Base-by-base conservation (phyloP, 2,888 invertebrate genomes). In the Drosophila hamatofila region DNA sequence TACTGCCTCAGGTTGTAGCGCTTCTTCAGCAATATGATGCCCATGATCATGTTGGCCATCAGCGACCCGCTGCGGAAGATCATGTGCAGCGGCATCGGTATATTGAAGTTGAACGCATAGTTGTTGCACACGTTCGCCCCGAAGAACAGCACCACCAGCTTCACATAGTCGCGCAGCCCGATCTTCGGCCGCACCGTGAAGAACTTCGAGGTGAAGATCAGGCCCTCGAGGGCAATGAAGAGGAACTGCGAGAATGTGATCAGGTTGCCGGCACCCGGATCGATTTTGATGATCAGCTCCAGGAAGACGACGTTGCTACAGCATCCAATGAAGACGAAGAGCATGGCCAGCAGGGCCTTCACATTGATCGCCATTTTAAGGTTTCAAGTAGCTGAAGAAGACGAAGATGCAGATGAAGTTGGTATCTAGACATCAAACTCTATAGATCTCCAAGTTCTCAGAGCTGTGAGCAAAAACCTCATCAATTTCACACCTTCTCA, bases 31-130 rank as follows among this genome's bases (percentile, higher is more conserved):
- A 99, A 96, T 83, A 98, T 94, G 39, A 98, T 96, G n/a, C 98
- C 98, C 95, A 99, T 96, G 41, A 98, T 95, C 96, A 99, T 97
- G 92, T 98, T 99, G 0, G 99, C 98, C 94, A 99, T 97, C 35
- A 99, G 93, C 4, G 99, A 99, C 2, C 99, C 99, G 64, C 99
- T 96, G 94, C 99, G 95, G 93, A 99, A 99, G 91, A 99, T 99
- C 97, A 99, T 98, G 92, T 99, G 99, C 51, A 99, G 93, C 0
- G 99, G 99, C 96, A 99, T 98, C 0, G 99, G 96, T 89, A 99
- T 98, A 92, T 99, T 98, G 91, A 98, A 99, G 92, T 97, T 96
- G 89, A 99, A 97, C 0, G 98, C 98, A 94, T 97, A 97, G 92
- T 99, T 99, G 91, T 98, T 98, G 73, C 96, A 96, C 1, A 98